These are phyloP conservation scores for Cantharis lateralis DNA, from an alignment of 2,888 invertebrate genomes.

Conservation along the genomic window DNA sequence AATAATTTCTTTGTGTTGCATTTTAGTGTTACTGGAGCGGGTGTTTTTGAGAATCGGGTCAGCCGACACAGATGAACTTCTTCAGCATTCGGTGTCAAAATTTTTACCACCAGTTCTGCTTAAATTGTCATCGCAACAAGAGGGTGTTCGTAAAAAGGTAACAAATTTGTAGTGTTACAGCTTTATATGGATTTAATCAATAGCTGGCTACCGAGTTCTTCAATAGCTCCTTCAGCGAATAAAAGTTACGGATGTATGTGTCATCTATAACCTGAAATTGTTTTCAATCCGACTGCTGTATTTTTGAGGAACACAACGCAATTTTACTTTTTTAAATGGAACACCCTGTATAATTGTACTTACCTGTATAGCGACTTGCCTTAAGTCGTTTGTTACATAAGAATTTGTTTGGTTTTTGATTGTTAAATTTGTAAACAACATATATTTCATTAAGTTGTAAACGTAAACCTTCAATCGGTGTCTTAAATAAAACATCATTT, in stretches of 20 bases:
- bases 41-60: slow-evolving; percentile 88
- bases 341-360: no score
- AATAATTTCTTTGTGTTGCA: slow-evolving; percentile 24
- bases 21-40: slow-evolving; percentile 81
- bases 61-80: slow-evolving; percentile 86
- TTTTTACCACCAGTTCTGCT: slow-evolving; percentile 87
- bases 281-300: not conserved
- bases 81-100: slow-evolving; percentile 78
- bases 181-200: not conserved
- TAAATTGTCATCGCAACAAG: slow-evolving; percentile 87
- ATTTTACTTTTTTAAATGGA: no score
- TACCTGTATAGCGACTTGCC: no score
- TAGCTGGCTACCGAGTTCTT: not conserved
- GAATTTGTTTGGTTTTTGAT: no score
- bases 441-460: no score
- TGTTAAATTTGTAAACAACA: no score
- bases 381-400: no score
- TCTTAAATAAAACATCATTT: no score
- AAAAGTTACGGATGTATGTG: not conserved
- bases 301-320: no score
- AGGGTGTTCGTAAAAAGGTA: slow-evolving; percentile 70
- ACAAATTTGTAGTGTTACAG: not conserved
- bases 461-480: no score
- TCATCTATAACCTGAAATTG: not conserved
- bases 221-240: not conserved